phyloP scores from a whole-genome alignment of 2,797 vertebrate genomes.

The Cyprinella venusta region DNA sequence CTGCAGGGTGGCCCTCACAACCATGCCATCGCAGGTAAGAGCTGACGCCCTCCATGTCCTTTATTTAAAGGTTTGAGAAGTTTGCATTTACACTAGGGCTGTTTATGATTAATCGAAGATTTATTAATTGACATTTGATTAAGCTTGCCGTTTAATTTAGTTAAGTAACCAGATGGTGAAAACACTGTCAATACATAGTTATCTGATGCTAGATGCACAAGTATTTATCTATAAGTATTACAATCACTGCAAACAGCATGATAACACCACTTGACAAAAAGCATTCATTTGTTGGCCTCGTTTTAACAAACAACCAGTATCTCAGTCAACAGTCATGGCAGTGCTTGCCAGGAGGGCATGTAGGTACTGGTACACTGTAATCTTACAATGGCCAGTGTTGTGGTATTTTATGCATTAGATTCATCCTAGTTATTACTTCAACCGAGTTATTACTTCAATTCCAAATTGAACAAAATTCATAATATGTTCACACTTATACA shows the following conservation, averaged over 20 bases:
- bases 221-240: not conserved
- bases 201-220: not conserved
- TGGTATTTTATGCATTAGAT: not conserved
- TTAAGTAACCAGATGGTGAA: not conserved
- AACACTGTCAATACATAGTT: not conserved
- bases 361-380: not conserved
- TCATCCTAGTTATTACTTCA: not conserved
- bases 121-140: not conserved
- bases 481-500: not conserved
- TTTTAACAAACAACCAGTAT: not conserved
- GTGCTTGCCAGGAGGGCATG: not conserved
- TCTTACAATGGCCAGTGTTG: not conserved
- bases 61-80: not conserved
- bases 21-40: constrained; percentile 93
- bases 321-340: not conserved
- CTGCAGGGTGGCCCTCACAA: constrained; percentile 98
- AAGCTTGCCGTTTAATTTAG: not conserved
- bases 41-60: not conserved
- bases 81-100: not conserved
- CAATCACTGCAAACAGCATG: not conserved
- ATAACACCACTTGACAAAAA: not conserved
- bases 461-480: not conserved
- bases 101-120: not conserved
- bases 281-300: not conserved
- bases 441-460: not conserved